Evolutionary conservation across 2,888 invertebrate species (phyloP).

Genomic region (Electrophaes corylata): DNA sequence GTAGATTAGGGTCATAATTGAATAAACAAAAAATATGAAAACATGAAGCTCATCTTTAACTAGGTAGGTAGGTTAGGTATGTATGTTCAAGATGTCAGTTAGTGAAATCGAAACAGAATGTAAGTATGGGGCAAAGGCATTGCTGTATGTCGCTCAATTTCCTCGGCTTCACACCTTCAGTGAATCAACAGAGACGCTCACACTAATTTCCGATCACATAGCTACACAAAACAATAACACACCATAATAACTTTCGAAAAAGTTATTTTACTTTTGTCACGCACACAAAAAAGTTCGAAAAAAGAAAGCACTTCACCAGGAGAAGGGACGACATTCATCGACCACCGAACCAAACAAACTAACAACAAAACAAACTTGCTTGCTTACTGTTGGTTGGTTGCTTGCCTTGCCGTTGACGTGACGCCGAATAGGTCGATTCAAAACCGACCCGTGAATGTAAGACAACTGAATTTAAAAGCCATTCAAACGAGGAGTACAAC

Average conservation of each 20-base stretch:
- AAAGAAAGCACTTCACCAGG: constrained; percentile 50
- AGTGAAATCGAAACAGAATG: constrained; percentile 57
- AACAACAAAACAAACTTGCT: constrained; percentile 54
- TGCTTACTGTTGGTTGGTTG: constrained; percentile 35
- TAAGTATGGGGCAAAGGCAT: constrained; percentile 47
- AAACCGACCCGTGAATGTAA: constrained; percentile 40
- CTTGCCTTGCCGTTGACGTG: constrained; percentile 41
- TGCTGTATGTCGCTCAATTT: constrained; percentile 52
- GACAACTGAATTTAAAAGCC: constrained; percentile 56
- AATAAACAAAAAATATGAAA: too few species aligned
- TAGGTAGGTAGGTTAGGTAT: neutral
- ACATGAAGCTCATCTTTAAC: too few species aligned
- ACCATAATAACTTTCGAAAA: constrained; percentile 60
- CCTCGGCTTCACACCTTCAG: constrained; percentile 43
- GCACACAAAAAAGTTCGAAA: constrained; percentile 66
- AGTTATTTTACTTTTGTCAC: constrained; percentile 62
- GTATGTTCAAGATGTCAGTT: neutral
- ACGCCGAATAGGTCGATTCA: constrained; percentile 23
- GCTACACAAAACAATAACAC: constrained; percentile 53
- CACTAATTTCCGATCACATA: constrained; percentile 56
- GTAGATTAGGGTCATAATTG: too few species aligned
- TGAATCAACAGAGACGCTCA: constrained; percentile 44
- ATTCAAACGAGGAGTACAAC: constrained; percentile 10
- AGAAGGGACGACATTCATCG: constrained; percentile 66
- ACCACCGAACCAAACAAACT: constrained; percentile 60